These are phyloP conservation scores for Sclerodermus sp. DNA, from an alignment of 2,888 invertebrate genomes.

Conservation along the genomic window DNA sequence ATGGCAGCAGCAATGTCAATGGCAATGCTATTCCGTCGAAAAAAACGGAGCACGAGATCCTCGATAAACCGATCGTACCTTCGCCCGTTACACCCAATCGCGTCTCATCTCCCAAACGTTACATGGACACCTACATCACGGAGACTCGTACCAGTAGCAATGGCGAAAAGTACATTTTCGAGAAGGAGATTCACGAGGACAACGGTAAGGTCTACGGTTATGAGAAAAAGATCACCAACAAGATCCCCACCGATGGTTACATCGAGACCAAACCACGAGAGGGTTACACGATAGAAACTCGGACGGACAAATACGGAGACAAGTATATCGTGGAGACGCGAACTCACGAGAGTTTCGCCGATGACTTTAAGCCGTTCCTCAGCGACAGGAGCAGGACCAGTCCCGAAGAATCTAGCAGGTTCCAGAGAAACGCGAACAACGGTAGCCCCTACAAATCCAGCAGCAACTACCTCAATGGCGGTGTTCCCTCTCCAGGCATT, in stretches of 20 bases:
- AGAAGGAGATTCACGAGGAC: conserved; percentile 54
- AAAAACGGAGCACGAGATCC: conserved; percentile 50
- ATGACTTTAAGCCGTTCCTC: conserved; percentile 44
- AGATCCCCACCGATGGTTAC: conserved; percentile 60
- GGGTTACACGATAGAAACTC: conserved; percentile 49
- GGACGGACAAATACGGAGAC: conserved; percentile 51
- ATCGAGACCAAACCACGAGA: conserved; percentile 45
- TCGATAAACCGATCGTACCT: conserved; percentile 53
- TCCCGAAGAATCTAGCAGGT: conserved; percentile 32
- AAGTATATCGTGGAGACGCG: conserved; percentile 51
- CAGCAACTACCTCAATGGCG: conserved; percentile 12
- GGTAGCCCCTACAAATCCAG: conserved; percentile 30
- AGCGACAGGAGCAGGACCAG: conserved; percentile 42
- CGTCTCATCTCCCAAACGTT: conserved; percentile 49
- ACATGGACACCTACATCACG: conserved; percentile 50
- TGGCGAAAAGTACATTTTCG: conserved; percentile 53
- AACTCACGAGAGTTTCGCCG: conserved; percentile 45
- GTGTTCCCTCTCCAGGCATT: no score
- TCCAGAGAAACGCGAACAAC: conserved; percentile 5
- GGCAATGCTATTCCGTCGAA: conserved; percentile 35
- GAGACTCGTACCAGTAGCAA: conserved; percentile 52
- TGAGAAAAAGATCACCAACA: conserved; percentile 59
- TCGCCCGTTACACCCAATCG: conserved; percentile 50
- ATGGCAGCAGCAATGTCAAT: conserved; percentile 15
- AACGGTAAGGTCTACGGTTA: conserved; percentile 54